Conservation (phyloP, 2,888 invertebrate species). For the Plusia festucae region DNA sequence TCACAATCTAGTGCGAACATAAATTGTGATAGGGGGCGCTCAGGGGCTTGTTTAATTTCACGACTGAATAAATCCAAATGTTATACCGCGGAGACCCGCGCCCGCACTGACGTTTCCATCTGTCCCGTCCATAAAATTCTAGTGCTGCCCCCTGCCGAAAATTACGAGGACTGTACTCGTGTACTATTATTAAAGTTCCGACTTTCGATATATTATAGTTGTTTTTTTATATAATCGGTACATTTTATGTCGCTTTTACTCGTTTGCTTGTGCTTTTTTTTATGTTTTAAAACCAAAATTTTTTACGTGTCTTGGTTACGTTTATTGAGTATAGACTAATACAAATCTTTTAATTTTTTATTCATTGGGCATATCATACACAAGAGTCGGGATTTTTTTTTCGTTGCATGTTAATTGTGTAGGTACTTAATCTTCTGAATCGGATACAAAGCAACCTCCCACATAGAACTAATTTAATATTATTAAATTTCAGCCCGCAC, state of each 20-base stretch:
- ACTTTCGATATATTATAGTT: conserved; percentile 24
- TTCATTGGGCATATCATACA: too few relatives aligned
- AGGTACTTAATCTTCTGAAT: too few relatives aligned
- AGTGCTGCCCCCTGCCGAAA: conserved; percentile 62
- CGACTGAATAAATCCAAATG: conserved; percentile 88
- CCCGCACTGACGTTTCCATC: conserved; percentile 72
- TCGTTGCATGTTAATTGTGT: too few relatives aligned
- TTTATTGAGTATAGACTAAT: too few relatives aligned
- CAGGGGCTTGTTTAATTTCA: conserved; percentile 87
- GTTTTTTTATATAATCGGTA: too few relatives aligned
- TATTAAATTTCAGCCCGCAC: neutral
- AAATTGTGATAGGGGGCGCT: conserved; percentile 85
- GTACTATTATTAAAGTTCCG: conserved; percentile 30
- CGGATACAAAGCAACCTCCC: too few relatives aligned
- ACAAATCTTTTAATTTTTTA: too few relatives aligned
- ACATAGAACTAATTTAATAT: too few relatives aligned
- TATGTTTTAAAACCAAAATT: neutral
- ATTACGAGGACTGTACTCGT: conserved; percentile 48
- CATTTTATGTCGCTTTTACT: neutral
- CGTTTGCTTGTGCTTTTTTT: neutral
- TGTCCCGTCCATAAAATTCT: conserved; percentile 80
- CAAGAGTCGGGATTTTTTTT: too few relatives aligned
- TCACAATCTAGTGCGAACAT: conserved; percentile 87
- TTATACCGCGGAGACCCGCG: conserved; percentile 75
- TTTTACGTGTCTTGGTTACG: neutral